These are phyloP conservation scores for Agonopterix alstromeriana DNA, from an alignment of 2,888 invertebrate species.

Conservation along the genomic window DNA sequence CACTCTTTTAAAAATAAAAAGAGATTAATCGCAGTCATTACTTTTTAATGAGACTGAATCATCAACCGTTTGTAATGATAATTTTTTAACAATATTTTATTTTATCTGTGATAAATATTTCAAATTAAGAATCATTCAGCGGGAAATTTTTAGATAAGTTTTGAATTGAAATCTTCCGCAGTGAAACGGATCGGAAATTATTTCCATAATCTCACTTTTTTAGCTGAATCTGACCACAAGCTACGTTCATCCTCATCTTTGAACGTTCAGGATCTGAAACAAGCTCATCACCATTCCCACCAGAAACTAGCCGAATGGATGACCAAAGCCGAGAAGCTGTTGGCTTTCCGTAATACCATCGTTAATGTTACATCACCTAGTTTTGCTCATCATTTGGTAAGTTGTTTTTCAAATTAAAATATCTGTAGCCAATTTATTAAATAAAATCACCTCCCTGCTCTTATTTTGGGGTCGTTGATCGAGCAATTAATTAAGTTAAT, in stretches of 20 bases:
- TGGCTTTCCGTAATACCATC: conserved; percentile 18
- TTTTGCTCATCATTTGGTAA: conserved; percentile 59
- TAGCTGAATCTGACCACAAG: conserved; percentile 46
- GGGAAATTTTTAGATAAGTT: too few relatives aligned
- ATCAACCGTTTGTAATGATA: too few relatives aligned
- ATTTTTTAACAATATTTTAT: too few relatives aligned
- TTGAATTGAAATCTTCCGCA: not conserved
- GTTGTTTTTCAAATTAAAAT: not conserved
- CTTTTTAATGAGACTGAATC: too few relatives aligned
- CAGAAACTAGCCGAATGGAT: conserved; percentile 35
- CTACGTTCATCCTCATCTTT: conserved; percentile 26
- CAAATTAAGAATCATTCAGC: too few relatives aligned
- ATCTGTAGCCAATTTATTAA: too few relatives aligned
- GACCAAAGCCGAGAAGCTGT: conserved; percentile 26
- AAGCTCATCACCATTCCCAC: conserved; percentile 37
- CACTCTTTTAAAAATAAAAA: too few relatives aligned
- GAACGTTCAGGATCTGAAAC: conserved; percentile 32
- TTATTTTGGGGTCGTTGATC: too few relatives aligned
- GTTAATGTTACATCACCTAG: conserved; percentile 44
- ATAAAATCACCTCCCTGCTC: too few relatives aligned
- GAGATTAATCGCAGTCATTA: too few relatives aligned
- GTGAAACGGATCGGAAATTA: not conserved
- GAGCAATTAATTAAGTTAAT: too few relatives aligned
- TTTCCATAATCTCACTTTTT: conserved; percentile 1
- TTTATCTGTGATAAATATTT: too few relatives aligned